phyloP scores from a whole-genome alignment of 2,113 vertebrate genomes.

The Gambusia affinis region DNA sequence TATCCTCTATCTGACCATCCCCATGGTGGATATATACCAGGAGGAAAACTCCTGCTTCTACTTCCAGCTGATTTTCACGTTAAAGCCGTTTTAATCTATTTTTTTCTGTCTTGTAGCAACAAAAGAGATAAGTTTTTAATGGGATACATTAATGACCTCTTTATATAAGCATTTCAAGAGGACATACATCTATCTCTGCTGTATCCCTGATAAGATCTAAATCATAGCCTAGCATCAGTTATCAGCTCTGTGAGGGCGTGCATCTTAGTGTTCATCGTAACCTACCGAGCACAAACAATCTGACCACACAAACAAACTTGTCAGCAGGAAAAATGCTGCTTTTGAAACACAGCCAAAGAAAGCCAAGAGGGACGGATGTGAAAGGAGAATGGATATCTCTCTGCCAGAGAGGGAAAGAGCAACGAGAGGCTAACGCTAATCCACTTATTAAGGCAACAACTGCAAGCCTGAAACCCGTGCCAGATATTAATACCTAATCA shows the following conservation, averaged over 20 bases:
- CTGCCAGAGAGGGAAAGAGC: constrained; percentile 45
- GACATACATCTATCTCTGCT: background rate
- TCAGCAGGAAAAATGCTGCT: constrained; percentile 51
- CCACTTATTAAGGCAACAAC: constrained; percentile 81
- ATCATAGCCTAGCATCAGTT: background rate
- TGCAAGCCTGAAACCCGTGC: constrained; percentile 66
- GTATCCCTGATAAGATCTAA: background rate
- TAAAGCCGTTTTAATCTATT: too few relatives aligned
- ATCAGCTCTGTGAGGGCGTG: background rate
- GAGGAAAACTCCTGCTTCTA: too few relatives aligned
- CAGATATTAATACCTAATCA: constrained; percentile 81
- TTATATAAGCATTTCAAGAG: background rate
- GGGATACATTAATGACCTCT: background rate
- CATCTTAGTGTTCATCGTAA: background rate
- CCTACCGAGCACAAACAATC: constrained; percentile 27
- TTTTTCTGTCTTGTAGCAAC: background rate
- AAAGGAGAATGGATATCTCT: constrained; percentile 39
- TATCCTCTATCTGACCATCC: too few relatives aligned
- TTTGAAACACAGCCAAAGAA: constrained; percentile 66
- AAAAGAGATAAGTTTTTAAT: background rate
- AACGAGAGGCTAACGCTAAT: constrained; percentile 74
- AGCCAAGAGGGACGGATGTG: constrained; percentile 47
- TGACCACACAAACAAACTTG: constrained; percentile 69
- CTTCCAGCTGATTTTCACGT: too few relatives aligned
- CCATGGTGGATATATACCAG: too few relatives aligned